These are phyloP conservation scores for Caenorhabditis panamensis DNA, from an alignment of 2,888 invertebrate genomes.

Conservation along the genomic window DNA sequence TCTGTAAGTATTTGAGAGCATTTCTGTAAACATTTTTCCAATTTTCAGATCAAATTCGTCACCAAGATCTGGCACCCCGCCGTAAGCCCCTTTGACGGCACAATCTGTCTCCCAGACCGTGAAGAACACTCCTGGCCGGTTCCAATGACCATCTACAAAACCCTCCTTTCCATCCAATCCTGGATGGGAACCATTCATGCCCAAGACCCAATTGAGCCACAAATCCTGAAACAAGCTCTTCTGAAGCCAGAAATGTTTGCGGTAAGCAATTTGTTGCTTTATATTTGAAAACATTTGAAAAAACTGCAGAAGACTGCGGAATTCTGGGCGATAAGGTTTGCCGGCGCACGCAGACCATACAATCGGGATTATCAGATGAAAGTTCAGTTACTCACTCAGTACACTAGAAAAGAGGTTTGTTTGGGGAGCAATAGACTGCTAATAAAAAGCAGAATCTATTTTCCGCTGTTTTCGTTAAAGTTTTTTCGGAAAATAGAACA, in stretches of 20 bases:
- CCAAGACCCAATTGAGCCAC: conserved; percentile 18
- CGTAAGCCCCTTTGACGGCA: conserved; percentile 13
- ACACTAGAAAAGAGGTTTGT: conserved; percentile 14
- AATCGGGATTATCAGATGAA: background rate
- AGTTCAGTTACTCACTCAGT: background rate
- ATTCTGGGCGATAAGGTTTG: conserved; percentile 14
- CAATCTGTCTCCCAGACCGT: background rate
- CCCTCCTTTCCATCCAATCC: background rate
- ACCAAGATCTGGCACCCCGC: conserved; percentile 38
- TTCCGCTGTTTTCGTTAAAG: no score
- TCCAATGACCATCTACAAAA: conserved; percentile 15
- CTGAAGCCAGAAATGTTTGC: background rate
- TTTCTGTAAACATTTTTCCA: no score
- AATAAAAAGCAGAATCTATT: no score
- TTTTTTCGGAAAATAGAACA: background rate
- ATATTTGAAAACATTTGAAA: conserved; percentile 1
- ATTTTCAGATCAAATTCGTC: conserved; percentile 24
- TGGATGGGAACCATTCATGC: conserved; percentile 9
- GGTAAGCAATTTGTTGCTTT: conserved; percentile 2
- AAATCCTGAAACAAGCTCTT: conserved; percentile 15
- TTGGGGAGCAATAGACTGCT: no score
- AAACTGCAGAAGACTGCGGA: conserved; percentile 21
- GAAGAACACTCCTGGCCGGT: conserved; percentile 16
- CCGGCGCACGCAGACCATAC: background rate
- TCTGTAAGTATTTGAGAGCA: conserved; percentile 6